Evolutionary conservation across 2,888 invertebrate species (phyloP).

Genomic region (Isoperla grammatica): DNA sequence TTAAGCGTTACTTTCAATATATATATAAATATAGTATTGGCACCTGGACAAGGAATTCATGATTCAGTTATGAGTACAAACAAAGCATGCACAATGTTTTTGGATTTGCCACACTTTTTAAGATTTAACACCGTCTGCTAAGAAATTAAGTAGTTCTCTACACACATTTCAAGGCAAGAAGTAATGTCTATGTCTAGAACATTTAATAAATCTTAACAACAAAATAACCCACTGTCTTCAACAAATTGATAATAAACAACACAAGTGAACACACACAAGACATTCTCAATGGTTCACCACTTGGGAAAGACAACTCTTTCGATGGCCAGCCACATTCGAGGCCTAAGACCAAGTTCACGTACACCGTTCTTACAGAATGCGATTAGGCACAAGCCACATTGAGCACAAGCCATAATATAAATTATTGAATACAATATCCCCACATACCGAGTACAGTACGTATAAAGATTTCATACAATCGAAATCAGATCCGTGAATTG

Average conservation of each 20-base stretch:
- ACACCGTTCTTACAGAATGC: background rate
- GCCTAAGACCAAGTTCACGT: background rate
- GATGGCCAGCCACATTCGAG: background rate
- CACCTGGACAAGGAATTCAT: constrained; percentile 15
- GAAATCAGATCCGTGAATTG: constrained; percentile 2
- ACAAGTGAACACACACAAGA: constrained; percentile 4
- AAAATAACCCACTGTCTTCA: background rate
- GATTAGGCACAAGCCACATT: background rate
- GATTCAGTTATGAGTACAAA: background rate
- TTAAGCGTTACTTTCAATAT: constrained; percentile 2
- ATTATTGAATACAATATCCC: background rate
- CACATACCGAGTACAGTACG: background rate
- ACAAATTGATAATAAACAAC: constrained; percentile 2
- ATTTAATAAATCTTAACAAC: constrained; percentile 6
- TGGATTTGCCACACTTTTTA: constrained; percentile 1
- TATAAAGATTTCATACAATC: background rate
- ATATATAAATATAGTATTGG: constrained; percentile 3
- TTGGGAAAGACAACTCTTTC: constrained; percentile 17
- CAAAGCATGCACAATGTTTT: background rate
- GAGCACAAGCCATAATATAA: background rate
- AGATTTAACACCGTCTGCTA: background rate
- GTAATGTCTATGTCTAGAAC: background rate
- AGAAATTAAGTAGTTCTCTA: background rate
- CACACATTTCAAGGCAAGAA: constrained; percentile 1
- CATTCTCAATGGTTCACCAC: constrained; percentile 16